Evolutionary conservation across 2,113 vertebrate species (phyloP).

Genomic region (Gopherus flavomarginatus): DNA sequence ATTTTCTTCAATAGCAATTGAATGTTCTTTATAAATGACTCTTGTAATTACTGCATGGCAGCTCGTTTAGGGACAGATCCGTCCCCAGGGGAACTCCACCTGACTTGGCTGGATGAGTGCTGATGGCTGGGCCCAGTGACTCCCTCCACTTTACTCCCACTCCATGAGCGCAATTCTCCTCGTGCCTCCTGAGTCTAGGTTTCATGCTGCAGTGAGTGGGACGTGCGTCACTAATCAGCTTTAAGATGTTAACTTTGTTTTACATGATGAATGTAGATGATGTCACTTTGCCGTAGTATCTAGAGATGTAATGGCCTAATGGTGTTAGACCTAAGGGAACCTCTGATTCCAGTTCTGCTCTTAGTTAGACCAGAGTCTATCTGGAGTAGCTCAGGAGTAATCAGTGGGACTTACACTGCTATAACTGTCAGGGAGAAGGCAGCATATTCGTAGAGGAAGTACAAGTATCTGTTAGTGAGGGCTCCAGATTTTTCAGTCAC

Average conservation of each 20-base stretch:
- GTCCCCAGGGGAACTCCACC: not conserved
- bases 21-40: not conserved
- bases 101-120: too few relatives aligned
- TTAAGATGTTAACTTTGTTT: not conserved
- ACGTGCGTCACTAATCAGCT: not conserved
- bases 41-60: not conserved
- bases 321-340: not conserved
- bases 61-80: not conserved
- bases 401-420: not conserved
- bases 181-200: not conserved
- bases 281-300: not conserved
- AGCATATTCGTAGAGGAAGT: not conserved
- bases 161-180: fast-evolving
- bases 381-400: fast-evolving
- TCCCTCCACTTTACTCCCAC: not conserved
- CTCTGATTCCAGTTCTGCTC: not conserved
- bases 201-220: fast-evolving
- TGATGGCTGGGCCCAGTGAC: too few relatives aligned
- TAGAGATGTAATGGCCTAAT: not conserved
- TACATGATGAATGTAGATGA: fast-evolving
- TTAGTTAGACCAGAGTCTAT: fast-evolving
- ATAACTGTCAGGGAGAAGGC: not conserved
- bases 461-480: not conserved
- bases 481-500: not conserved
- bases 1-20: fast-evolving